phyloP scores from a whole-genome alignment of 2,888 invertebrate species.

The Noctua comes region DNA sequence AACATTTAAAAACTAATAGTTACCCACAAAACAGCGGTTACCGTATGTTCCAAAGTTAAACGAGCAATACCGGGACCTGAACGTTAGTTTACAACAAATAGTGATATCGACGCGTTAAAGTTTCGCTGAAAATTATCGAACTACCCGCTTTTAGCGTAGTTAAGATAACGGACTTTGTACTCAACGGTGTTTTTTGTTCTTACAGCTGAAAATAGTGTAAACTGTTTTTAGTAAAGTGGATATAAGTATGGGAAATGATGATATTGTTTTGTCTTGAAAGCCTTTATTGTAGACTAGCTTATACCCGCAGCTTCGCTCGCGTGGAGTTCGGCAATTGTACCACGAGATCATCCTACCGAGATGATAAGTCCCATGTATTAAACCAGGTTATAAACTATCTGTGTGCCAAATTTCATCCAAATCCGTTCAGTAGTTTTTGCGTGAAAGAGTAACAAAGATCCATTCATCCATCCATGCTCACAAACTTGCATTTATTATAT shows the following conservation, averaged over 20 bases:
- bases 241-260: constrained; percentile 16
- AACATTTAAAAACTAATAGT: constrained; percentile 31
- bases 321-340: too few relatives aligned
- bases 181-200: constrained; percentile 40
- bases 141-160: constrained; percentile 44
- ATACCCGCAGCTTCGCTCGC: too few relatives aligned
- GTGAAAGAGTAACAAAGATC: too few relatives aligned
- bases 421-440: too few relatives aligned
- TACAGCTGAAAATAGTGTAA: constrained; percentile 40
- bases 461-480: too few relatives aligned
- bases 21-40: constrained; percentile 39
- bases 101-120: constrained; percentile 54
- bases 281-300: neutral
- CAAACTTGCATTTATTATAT: too few relatives aligned
- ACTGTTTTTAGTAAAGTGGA: constrained; percentile 27
- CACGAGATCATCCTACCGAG: too few relatives aligned
- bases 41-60: constrained; percentile 34
- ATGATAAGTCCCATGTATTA: too few relatives aligned
- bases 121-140: constrained; percentile 63
- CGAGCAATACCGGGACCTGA: constrained; percentile 22
- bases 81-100: constrained; percentile 55
- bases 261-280: neutral
- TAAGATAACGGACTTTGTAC: constrained; percentile 54
- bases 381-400: too few relatives aligned
- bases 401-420: too few relatives aligned